phyloP scores from a whole-genome alignment of 2,888 invertebrate genomes.

The Melinaea menophilus region DNA sequence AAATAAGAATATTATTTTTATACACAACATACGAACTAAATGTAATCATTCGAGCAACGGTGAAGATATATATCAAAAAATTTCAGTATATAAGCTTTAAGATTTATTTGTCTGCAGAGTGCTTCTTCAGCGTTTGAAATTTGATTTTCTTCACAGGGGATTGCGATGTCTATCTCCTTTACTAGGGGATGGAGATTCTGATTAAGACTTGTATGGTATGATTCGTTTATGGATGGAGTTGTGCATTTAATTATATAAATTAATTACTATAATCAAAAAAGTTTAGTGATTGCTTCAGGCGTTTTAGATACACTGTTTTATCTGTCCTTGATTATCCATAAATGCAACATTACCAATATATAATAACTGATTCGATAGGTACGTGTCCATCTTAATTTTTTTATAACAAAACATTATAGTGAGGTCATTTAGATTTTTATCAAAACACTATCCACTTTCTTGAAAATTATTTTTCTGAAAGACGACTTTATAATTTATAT shows the following conservation, averaged over 20 bases:
- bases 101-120: slow-evolving; percentile 23
- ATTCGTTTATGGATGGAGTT: background rate
- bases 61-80: background rate
- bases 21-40: background rate
- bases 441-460: too few relatives aligned
- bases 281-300: too few relatives aligned
- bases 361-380: too few relatives aligned
- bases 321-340: too few relatives aligned
- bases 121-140: slow-evolving; percentile 22
- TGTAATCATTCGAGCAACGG: background rate
- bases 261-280: background rate
- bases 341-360: too few relatives aligned
- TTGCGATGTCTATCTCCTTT: slow-evolving; percentile 28
- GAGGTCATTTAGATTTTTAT: too few relatives aligned
- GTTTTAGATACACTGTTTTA: too few relatives aligned
- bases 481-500: too few relatives aligned
- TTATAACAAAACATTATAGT: too few relatives aligned
- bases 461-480: too few relatives aligned
- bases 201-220: slow-evolving; percentile 11
- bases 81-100: background rate
- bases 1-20: background rate
- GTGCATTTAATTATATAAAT: background rate
- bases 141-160: slow-evolving; percentile 28
- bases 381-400: too few relatives aligned
- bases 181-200: slow-evolving; percentile 13